phyloP scores from a whole-genome alignment of 2,888 invertebrate species.

The Thyatira batis region DNA sequence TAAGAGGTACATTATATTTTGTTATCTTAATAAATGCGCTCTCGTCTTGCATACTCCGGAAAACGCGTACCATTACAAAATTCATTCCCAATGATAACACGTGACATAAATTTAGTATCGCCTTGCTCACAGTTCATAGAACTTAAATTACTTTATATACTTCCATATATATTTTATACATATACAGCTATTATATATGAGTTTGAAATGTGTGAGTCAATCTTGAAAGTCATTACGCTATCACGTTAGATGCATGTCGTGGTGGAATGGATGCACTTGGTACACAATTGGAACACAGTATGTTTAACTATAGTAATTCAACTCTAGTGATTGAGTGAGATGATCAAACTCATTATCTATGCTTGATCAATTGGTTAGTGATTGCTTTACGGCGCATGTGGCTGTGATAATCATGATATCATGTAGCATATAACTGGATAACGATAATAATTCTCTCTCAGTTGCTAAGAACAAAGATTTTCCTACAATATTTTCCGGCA shows the following conservation, averaged over 20 bases:
- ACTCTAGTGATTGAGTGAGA: background rate
- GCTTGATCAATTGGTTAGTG: no score
- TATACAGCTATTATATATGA: conserved; percentile 60
- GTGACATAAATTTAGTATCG: conserved; percentile 76
- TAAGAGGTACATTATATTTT: background rate
- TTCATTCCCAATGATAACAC: conserved; percentile 63
- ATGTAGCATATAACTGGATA: no score
- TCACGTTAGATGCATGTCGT: conserved; percentile 52
- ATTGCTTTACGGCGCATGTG: no score
- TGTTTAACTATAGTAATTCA: background rate
- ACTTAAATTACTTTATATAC: conserved; percentile 53
- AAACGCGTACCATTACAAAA: conserved; percentile 70
- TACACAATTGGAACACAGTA: conserved; percentile 42
- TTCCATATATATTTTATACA: conserved; percentile 37
- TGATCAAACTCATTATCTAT: background rate
- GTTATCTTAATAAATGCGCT: background rate
- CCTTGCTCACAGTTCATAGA: conserved; percentile 67
- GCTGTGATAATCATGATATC: no score
- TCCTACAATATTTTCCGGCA: no score
- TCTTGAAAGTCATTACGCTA: conserved; percentile 73
- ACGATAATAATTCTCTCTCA: no score
- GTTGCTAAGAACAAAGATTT: no score
- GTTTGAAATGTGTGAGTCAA: conserved; percentile 63
- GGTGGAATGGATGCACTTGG: conserved; percentile 61
- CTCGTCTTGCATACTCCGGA: conserved; percentile 46